Evolutionary conservation across 2,113 vertebrate genomes (phyloP).

Genomic region (Pelmatolapia mariae): DNA sequence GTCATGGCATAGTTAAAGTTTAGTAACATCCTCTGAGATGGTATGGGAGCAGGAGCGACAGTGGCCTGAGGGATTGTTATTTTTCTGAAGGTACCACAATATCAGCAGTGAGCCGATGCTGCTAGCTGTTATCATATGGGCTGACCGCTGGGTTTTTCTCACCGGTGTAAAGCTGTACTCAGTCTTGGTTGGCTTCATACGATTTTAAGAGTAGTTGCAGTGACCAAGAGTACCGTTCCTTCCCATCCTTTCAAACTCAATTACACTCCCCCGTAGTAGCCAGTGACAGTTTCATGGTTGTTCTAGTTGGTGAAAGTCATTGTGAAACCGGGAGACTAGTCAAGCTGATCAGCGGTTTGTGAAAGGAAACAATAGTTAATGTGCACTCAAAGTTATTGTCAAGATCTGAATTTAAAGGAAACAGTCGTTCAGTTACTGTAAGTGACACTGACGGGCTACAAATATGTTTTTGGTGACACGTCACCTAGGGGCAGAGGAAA

Average conservation of each 20-base stretch:
- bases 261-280: neutral
- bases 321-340: neutral
- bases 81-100: neutral
- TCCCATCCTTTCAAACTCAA: accelerated
- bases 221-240: neutral
- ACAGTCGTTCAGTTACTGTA: neutral
- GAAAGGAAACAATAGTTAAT: neutral
- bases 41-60: neutral
- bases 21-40: neutral
- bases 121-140: neutral
- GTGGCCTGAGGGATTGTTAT: neutral
- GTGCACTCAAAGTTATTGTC: neutral
- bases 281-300: neutral
- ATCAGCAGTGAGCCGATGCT: neutral
- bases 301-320: neutral
- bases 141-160: neutral
- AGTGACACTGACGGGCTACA: neutral
- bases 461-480: neutral
- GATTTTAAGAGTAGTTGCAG: neutral
- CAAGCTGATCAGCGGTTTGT: neutral
- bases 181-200: neutral
- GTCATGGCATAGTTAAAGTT: neutral
- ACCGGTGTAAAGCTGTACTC: neutral
- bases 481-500: neutral
- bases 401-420: neutral